Evolutionary conservation across 2,888 invertebrate species (phyloP).

Genomic region (Hydrotaea cyrtoneurina): DNA sequence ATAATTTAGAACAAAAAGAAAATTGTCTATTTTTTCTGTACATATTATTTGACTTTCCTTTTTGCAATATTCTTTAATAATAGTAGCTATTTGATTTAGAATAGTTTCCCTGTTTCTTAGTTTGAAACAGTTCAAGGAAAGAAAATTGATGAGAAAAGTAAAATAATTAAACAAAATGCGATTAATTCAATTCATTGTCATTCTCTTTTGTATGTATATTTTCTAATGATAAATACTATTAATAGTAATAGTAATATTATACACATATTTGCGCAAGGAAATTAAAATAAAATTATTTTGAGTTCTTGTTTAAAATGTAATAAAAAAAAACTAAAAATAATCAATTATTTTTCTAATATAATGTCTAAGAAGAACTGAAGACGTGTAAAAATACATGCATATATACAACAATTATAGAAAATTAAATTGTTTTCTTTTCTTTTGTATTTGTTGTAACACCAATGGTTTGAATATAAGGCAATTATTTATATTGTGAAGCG

Average conservation of each 20-base stretch:
- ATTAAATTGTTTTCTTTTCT: not conserved
- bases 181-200: slow-evolving; percentile 15
- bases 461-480: no score
- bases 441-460: not conserved
- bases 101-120: slow-evolving; percentile 21
- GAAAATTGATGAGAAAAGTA: not conserved
- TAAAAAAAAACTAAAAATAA: slow-evolving; percentile 22
- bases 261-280: not conserved
- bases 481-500: no score
- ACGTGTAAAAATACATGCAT: slow-evolving; percentile 23
- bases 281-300: slow-evolving; percentile 3
- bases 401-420: slow-evolving; percentile 5
- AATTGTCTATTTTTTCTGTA: slow-evolving; percentile 54
- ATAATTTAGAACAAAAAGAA: slow-evolving; percentile 32
- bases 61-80: slow-evolving; percentile 19
- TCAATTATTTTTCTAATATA: slow-evolving; percentile 27
- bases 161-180: slow-evolving; percentile 11
- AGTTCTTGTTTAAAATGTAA: slow-evolving; percentile 2
- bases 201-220: slow-evolving; percentile 52
- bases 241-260: slow-evolving; percentile 37
- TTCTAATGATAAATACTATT: slow-evolving; percentile 51
- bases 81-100: slow-evolving; percentile 5
- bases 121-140: slow-evolving; percentile 2
- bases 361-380: slow-evolving; percentile 20
- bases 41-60: slow-evolving; percentile 34